Evolutionary conservation across 53 echinoderm and acorn worm species (phyloP), one percentile per base, ranked within the genome.

Genomic region (Echinometra lucunter): DNA sequence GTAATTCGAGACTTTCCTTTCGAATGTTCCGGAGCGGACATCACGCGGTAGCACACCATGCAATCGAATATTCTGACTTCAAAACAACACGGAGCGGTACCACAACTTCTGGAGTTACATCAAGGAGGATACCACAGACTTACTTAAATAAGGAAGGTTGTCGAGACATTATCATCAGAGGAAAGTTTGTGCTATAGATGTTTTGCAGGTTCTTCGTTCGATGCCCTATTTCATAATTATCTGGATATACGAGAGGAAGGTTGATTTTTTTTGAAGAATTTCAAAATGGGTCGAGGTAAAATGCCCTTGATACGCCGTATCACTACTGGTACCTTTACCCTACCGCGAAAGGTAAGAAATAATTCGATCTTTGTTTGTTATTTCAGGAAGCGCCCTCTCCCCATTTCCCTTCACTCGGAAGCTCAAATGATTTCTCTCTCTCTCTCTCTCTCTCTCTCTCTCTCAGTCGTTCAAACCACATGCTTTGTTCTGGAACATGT

Each of bases 261-360:
- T 72, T 72, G 72, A n/a, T n/a, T n/a, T n/a, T n/a, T n/a, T n/a
- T n/a, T n/a, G n/a, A n/a, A n/a, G n/a, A n/a, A n/a, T n/a, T n/a
- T 35, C 42, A 78, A 78, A 78, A 78, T 78, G 78, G 42, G 78
- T 38, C 35, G 78, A 18, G 78, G 78, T 78, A 78, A 42, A 78
- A 42, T 78, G 78, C 78, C 78, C 7, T 78, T 78, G 78, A 7
- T 78, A 16, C 78, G 78, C 42, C 78, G 78, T 21, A 78, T 78
- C 3, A 78, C 78, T 0, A 78, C 78, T 4, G 78, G 78, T 42
- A 78, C 78, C 3, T 42, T 78, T 78, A 78, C 6, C 19, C 38
- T 78, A 18, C 42, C 78, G 78, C 38, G 42, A 23, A 38, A 78
- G 78, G 78, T 78, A 38, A 78, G 78, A 19, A 78, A 78, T 78